Conservation (phyloP, 2,888 invertebrate genomes). For the Scrobipalpa costella region DNA sequence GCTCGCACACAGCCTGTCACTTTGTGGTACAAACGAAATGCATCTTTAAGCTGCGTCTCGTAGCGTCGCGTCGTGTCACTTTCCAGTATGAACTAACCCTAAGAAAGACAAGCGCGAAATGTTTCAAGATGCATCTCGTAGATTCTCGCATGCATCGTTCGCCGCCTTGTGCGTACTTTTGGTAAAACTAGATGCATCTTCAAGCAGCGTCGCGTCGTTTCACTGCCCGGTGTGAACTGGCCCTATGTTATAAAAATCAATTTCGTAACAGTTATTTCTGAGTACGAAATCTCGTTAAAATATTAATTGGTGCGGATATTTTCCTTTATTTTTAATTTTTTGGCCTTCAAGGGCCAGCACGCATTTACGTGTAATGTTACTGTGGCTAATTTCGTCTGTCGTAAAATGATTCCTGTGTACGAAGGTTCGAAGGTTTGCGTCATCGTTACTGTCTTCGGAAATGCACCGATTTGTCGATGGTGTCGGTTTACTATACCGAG, state of each 20-base stretch:
- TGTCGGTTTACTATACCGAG: conserved; percentile 38
- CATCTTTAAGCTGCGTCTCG: too few species aligned
- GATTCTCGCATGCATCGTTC: too few species aligned
- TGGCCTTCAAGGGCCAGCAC: conserved; percentile 47
- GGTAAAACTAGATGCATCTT: too few species aligned
- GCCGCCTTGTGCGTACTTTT: too few species aligned
- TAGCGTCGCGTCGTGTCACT: too few species aligned
- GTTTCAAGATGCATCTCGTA: too few species aligned
- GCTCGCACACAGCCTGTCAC: too few species aligned
- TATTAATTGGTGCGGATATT: conserved; percentile 41
- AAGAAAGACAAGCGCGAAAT: too few species aligned
- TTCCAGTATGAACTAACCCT: too few species aligned
- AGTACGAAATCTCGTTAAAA: conserved; percentile 28
- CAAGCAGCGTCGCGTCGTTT: too few species aligned
- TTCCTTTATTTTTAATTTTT: conserved; percentile 25
- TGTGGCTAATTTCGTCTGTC: conserved; percentile 44
- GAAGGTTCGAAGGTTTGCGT: conserved; percentile 33
- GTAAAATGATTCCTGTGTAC: conserved; percentile 40
- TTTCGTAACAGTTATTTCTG: conserved; percentile 28
- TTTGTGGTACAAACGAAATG: too few species aligned
- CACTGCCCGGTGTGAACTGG: too few species aligned
- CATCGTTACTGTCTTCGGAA: conserved; percentile 29
- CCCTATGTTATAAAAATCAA: conserved; percentile 18
- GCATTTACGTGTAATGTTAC: conserved; percentile 34
- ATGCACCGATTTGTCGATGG: conserved; percentile 34